phyloP scores from a whole-genome alignment of 2,113 vertebrate genomes.

The Petroica traversi region DNA sequence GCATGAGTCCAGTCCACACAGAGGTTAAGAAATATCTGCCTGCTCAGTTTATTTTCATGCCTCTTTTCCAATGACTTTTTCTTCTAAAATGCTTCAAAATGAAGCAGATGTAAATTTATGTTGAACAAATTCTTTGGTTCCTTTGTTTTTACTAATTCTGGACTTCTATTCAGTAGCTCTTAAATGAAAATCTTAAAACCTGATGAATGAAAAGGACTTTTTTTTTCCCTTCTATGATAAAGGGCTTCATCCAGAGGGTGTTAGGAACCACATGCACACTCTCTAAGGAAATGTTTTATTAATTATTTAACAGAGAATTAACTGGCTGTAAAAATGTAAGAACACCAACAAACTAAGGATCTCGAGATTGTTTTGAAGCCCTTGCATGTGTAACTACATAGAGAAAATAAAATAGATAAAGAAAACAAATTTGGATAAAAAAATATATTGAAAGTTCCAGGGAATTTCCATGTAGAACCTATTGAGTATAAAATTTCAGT shows the following conservation, averaged over 20 bases:
- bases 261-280: neutral
- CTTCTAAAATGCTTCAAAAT: neutral
- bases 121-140: neutral
- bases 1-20: neutral
- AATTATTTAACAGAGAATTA: neutral
- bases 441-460: neutral
- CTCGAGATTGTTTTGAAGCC: neutral
- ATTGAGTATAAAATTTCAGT: neutral
- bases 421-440: neutral
- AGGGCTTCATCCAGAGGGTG: neutral
- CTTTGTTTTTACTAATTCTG: neutral
- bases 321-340: neutral
- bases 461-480: neutral
- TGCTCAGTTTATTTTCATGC: neutral
- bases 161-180: neutral
- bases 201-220: neutral
- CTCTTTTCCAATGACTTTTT: neutral
- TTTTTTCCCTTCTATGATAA: neutral
- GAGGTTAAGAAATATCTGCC: neutral
- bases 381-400: fast-evolving
- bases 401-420: neutral
- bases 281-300: neutral
- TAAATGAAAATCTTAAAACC: neutral
- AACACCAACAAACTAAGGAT: neutral
- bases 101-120: neutral